Base-by-base conservation (phyloP, 2,888 invertebrate species). In the Caenorhabditis imperialis region DNA sequence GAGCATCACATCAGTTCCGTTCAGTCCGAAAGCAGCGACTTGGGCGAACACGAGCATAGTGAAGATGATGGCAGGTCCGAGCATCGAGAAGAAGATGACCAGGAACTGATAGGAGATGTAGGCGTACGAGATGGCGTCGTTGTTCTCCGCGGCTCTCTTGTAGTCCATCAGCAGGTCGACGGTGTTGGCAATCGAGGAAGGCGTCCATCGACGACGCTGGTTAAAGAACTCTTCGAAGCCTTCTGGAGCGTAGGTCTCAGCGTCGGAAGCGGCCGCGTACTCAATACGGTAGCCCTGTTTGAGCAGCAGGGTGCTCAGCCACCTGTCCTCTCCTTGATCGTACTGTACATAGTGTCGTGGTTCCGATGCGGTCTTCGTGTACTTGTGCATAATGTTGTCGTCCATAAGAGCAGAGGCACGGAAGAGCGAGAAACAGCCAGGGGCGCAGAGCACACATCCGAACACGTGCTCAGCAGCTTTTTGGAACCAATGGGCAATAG, bases 401-500 rank as follows among this genome's bases (percentile, higher is more conserved):
- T 94, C 94, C 94, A 95, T 95, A 23, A 95, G 90, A 3, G 94
- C 94, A 78, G 93, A 93, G 5, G 93, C 95, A 77, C 87, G 79
- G 78, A 87, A 96, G 35, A 96, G 90, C 0, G 94, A 94, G 90
- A 95, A 96, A 89, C 95, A 95, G 3, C 95, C 95, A 6, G 94
- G 94, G 88, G 94, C 93, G 88, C 95, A 95, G 20, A 95, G 92
- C 2, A 95, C 95, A 88, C 94, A 94, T 12, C 94, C 94, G 80
- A 94, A 93, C 87, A 94, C 92, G 89, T 95, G 94, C 88, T 95
- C 95, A 0, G 94, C 94, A 8, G 94, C 93, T 89, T 95, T 95
- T 89, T 94, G 94, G 82, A 95, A 91, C 95, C 95, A 95, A 90
- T 95, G 94, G 4, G 94, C 94, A 76, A 95, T 92, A 0, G 94